phyloP scores from a whole-genome alignment of 2,888 invertebrate genomes.

The Dynastes hyllus region DNA sequence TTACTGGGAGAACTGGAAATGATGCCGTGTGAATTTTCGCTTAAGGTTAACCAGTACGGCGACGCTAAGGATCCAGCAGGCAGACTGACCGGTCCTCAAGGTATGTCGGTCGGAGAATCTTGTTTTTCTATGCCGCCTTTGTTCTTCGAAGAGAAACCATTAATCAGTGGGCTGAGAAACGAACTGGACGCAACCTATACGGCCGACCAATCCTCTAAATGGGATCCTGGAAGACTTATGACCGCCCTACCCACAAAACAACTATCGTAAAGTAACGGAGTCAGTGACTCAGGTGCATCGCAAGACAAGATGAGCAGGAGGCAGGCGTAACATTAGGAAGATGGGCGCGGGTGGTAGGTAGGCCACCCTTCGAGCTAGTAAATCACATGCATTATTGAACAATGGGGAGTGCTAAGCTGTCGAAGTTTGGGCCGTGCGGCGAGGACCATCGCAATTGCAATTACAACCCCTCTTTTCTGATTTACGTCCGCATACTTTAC shows the following conservation, averaged over 20 bases:
- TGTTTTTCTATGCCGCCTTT: slow-evolving; percentile 55
- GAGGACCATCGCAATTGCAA: slow-evolving; percentile 64
- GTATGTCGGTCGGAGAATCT: slow-evolving; percentile 46
- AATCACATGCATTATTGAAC: slow-evolving; percentile 69
- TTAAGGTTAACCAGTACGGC: slow-evolving; percentile 31
- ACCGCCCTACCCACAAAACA: slow-evolving; percentile 61
- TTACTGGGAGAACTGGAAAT: not conserved
- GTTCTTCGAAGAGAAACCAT: slow-evolving; percentile 61
- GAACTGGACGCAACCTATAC: slow-evolving; percentile 52
- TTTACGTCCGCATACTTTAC: slow-evolving; percentile 55
- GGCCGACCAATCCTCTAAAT: slow-evolving; percentile 63
- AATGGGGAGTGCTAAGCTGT: slow-evolving; percentile 64
- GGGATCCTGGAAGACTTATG: slow-evolving; percentile 64
- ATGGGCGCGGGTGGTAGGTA: slow-evolving; percentile 56
- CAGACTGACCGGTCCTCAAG: slow-evolving; percentile 45
- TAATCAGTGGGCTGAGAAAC: slow-evolving; percentile 63
- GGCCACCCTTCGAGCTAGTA: slow-evolving; percentile 65
- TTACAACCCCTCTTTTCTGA: slow-evolving; percentile 57
- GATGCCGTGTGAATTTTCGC: slow-evolving; percentile 19
- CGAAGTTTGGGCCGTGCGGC: slow-evolving; percentile 61
- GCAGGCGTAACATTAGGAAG: slow-evolving; percentile 13
- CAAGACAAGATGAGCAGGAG: slow-evolving; percentile 50
- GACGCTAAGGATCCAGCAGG: slow-evolving; percentile 1
- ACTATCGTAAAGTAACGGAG: slow-evolving; percentile 62
- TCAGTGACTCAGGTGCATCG: slow-evolving; percentile 63